These are phyloP conservation scores for Macrosiphum euphorbiae DNA, from an alignment of 2,888 invertebrate species.

Conservation along the genomic window DNA sequence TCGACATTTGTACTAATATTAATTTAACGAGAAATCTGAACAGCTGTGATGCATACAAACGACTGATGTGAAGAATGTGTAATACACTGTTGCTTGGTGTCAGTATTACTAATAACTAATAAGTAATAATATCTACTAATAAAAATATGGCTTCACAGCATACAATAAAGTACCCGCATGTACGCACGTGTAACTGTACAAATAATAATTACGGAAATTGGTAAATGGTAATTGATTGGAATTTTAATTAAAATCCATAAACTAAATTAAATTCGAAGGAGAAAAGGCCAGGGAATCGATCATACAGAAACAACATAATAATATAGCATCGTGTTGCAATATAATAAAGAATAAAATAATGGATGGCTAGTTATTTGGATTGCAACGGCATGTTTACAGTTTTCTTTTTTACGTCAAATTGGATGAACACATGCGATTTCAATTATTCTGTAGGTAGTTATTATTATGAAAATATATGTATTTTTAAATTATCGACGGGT, in stretches of 20 bases:
- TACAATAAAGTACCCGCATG: conserved; percentile 39
- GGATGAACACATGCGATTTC: not conserved
- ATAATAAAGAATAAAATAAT: not conserved
- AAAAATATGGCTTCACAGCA: not conserved
- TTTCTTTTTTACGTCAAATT: not conserved
- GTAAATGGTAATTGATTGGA: conserved; percentile 29
- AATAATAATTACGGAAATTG: conserved; percentile 35
- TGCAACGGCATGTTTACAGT: not conserved
- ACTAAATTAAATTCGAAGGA: not conserved
- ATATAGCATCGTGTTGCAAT: not conserved
- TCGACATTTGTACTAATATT: conserved; percentile 28
- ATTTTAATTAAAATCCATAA: conserved; percentile 49
- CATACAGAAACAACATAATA: not conserved
- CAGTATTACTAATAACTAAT: conserved; percentile 4
- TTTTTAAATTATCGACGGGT: not conserved
- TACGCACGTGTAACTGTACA: conserved; percentile 4
- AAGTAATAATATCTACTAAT: conserved; percentile 8
- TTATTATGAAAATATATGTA: conserved; percentile 16
- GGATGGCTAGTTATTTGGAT: not conserved
- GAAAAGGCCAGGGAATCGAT: not conserved
- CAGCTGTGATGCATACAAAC: conserved; percentile 22
- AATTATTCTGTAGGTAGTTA: not conserved
- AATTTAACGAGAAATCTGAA: conserved; percentile 39
- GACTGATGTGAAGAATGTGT: conserved; percentile 25
- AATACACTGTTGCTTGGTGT: not conserved